Evolutionary conservation across 1,140 invertebrate species (phyloP).

Genomic region (Danaus melanippus): DNA sequence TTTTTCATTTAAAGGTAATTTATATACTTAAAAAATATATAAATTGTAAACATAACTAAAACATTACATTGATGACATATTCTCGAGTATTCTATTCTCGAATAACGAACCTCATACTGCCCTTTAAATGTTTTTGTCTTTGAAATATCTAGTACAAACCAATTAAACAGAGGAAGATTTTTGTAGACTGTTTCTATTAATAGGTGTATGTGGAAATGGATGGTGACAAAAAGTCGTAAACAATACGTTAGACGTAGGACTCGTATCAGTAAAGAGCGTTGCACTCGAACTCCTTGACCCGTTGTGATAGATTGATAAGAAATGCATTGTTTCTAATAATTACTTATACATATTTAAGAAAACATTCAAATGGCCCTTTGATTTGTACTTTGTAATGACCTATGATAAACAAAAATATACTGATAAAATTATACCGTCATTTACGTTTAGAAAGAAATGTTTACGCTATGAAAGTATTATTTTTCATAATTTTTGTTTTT

Average conservation of each 20-base stretch:
- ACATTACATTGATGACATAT: too few species aligned
- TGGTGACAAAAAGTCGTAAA: constrained; percentile 59
- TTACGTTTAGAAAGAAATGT: too few species aligned
- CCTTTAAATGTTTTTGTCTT: neutral
- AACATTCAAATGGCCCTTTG: constrained; percentile 25
- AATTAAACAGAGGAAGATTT: constrained; percentile 1
- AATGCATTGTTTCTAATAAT: constrained; percentile 34
- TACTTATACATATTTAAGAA: constrained; percentile 23
- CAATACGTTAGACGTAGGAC: constrained; percentile 49
- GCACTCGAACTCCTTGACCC: constrained; percentile 51
- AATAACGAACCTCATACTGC: too few species aligned
- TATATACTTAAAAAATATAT: constrained; percentile 1
- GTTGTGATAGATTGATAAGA: constrained; percentile 35
- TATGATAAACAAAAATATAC: too few species aligned
- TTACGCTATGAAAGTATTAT: too few species aligned
- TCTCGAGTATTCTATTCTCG: too few species aligned
- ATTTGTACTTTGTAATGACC: constrained; percentile 11
- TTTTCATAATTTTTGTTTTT: too few species aligned
- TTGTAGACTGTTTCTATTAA: constrained; percentile 36
- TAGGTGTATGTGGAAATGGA: constrained; percentile 44
- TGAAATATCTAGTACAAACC: neutral
- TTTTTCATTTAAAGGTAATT: constrained; percentile 60
- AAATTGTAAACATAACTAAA: neutral
- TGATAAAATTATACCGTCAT: too few species aligned
- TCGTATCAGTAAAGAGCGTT: constrained; percentile 50